Percentiles rank a stretch among this genome's conserved stretches.
phyloP scores from a whole-genome alignment of 2,797 vertebrate species.

The Arctocebus calabarensis region DNA sequence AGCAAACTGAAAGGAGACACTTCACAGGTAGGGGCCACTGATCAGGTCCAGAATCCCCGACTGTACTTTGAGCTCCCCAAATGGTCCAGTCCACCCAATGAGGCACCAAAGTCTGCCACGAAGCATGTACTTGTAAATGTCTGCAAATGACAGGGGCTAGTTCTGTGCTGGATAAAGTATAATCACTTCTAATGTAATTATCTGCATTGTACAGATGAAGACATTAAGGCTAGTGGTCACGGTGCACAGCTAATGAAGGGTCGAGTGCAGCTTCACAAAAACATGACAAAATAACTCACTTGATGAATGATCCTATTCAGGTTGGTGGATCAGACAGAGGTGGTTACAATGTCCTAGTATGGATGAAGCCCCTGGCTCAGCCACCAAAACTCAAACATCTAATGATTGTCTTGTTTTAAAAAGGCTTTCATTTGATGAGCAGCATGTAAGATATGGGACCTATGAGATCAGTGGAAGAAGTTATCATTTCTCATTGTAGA shows the following conservation, averaged over 20 bases:
- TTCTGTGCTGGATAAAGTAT: not conserved
- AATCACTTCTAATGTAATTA: not conserved
- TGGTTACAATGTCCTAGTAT: not conserved
- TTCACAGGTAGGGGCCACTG: accelerated
- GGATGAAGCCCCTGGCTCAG: not conserved
- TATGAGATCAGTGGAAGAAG: not conserved
- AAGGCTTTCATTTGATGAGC: not conserved
- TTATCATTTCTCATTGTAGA: not conserved
- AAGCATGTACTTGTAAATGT: accelerated
- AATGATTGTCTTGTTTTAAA: not conserved
- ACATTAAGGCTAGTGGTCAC: not conserved
- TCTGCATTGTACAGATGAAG: not conserved
- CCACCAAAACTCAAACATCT: not conserved
- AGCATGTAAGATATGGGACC: not conserved
- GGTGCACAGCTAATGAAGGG: not conserved
- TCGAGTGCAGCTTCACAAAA: not conserved
- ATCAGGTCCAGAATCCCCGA: not conserved
- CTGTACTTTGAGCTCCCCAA: not conserved
- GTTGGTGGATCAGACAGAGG: too few relatives aligned
- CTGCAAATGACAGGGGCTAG: not conserved
- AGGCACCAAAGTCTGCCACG: not conserved
- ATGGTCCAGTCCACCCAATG: accelerated
- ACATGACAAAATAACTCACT: not conserved
- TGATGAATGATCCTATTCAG: accelerated
- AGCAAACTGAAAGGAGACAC: not conserved